Percentiles rank a stretch among this genome's conserved stretches.
Evolutionary conservation across 2,888 invertebrate species (phyloP).

Genomic region (Carabus problematicus): DNA sequence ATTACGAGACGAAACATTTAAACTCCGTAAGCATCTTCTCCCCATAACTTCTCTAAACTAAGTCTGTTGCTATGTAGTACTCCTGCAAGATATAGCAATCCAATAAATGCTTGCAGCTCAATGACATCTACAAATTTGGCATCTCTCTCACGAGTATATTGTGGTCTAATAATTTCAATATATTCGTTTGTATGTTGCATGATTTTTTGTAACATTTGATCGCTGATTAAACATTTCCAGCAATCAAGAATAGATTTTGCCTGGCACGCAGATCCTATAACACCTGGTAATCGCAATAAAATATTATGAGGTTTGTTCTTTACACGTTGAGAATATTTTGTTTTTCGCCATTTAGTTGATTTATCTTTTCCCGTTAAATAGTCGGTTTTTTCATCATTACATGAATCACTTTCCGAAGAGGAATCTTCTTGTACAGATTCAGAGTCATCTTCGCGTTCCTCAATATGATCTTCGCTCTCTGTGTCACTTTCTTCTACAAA

Average conservation of each 20-base stretch:
- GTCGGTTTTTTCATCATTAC: background rate
- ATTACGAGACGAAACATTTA: no score
- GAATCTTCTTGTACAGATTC: conserved; percentile 1
- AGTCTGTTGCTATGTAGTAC: no score
- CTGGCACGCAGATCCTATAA: conserved; percentile 1
- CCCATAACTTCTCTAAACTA: no score
- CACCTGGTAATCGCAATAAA: conserved; percentile 4
- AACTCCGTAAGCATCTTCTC: no score
- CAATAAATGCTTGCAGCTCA: no score
- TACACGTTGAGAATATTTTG: conserved; percentile 6
- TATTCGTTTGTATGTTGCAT: no score
- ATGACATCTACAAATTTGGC: no score
- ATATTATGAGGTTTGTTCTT: background rate
- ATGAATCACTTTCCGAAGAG: conserved; percentile 8
- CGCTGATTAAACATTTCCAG: no score
- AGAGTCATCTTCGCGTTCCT: background rate
- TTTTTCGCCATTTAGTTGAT: conserved; percentile 7
- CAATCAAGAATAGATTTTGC: background rate
- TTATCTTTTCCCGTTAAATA: conserved; percentile 9
- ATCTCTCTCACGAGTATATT: no score
- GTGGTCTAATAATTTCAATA: no score
- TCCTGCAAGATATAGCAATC: no score
- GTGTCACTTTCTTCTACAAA: conserved; percentile 7
- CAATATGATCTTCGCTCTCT: conserved; percentile 2
- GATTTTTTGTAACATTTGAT: no score